Base-by-base conservation (phyloP, 1,140 invertebrate genomes). In the Trypoxylus dichotomus region DNA sequence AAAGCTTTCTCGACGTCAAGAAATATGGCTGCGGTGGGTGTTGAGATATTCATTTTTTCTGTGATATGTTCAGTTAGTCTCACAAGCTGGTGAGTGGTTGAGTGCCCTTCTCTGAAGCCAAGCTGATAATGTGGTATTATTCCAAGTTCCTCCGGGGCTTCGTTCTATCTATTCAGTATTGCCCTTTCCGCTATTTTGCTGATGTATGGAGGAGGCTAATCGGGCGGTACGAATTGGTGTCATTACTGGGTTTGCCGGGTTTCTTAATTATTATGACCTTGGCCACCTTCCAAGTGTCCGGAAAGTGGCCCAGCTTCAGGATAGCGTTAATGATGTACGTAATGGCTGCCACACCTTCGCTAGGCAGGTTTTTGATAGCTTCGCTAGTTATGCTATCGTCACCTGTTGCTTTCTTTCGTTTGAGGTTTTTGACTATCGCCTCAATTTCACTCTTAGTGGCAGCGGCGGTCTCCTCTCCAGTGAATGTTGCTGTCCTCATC, bases 1-100 rank as follows among this genome's bases (percentile, higher is more conserved):
- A 83, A 84, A n/a, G 83, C 83, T 58, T 83, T 81, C 43, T 82
- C 79, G 21, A 83, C 60, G 60, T 84, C 81, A 1, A 84, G 73
- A 29, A 81, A 80, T 3, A 82, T 27, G 21, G 76, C 76, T 13
- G 27, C 76, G 42, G 81, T 82, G 19, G 7, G 43, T 79, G n/a
- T 24, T 19, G 81, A 80, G 21, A 74, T 75, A 15, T 83, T 83
- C 29, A 81, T 81, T 6, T 77, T 74, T 5, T 19, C 32, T 5
- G 77, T 79, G 0, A 88, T 84, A 42, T 83, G 77, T 32, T 84
- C 74, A 5, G 42, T 27, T n/a, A 80, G 79, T 60, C 78, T 11
- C 6, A 79, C 0, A 3, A 79, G n/a, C 54, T 79, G 79, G 19
- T 82, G 77, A 2, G 58, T 72, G 2, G 82, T 75, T 19, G 80